Base-by-base conservation (phyloP, 2,113 vertebrate species). In the Halcyon senegalensis region DNA sequence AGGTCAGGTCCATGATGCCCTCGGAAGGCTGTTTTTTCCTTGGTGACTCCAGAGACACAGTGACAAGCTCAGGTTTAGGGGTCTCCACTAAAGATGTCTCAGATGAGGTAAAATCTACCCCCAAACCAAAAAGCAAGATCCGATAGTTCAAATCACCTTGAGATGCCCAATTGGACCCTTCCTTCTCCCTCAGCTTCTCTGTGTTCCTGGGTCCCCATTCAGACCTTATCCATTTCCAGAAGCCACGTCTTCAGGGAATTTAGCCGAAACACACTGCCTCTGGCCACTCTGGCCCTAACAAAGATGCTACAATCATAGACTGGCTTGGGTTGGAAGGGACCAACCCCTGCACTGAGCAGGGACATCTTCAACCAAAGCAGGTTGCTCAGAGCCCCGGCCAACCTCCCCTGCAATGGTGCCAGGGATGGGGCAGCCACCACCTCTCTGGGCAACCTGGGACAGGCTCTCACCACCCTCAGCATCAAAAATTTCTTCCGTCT, bases 191-290 rank as follows among this genome's bases (percentile, higher is more conserved):
- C 48, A 2, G 2, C 18, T 16, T 33, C 28, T 9, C 70, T 9
- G 11, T 11, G 17, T 27, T 64, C 39, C 55, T 28, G 16, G 12
- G 9, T 48, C 37, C 33, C 30, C 37, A 10, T 7, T 77, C n/a
- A 64, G 69, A 66, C 27, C 27, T 33, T 14, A 1, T 18, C 28
- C n/a, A 23, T 30, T 41, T 37, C 56, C 43, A 84, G n/a, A 39
- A 79, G 31, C 51, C 46, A 25, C 35, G 58, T 28, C 46, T 72
- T 31, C 46, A 63, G 55, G 16, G 44, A 48, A 44, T 33, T 82
- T 3, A 72, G 41, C 62, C 39, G n/a, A 41, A 44, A 63, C 15
- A 0, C 1, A 8, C 9, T 3, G 1, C 46, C 39, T 44, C 48
- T 63, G 63, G 14, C 17, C 33, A 4, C 55, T 44, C 44, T 24